Percentiles rank a stretch among this genome's conserved stretches.
Conservation (phyloP, 2,797 vertebrate genomes). For the Siniperca scherzeri region DNA sequence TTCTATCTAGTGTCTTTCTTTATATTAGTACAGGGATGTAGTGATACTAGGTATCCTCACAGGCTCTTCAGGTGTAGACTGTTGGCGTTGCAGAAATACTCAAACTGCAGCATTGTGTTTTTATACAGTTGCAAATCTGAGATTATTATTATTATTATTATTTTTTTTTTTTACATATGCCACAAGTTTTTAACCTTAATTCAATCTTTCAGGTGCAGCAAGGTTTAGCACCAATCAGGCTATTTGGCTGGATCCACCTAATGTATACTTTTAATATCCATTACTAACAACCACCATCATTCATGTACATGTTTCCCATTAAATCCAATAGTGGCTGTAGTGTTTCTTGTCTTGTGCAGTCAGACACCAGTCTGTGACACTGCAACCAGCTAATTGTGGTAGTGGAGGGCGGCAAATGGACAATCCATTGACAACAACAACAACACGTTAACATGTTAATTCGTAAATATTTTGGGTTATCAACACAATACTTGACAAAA, state of each 20-base stretch:
- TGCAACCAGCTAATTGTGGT: background rate
- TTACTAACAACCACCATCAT: background rate
- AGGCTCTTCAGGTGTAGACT: background rate
- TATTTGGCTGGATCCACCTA: background rate
- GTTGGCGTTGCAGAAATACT: background rate
- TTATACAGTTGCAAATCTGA: background rate
- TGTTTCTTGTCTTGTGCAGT: background rate
- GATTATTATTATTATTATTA: too few relatives aligned
- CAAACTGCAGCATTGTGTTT: background rate
- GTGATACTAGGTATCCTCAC: background rate
- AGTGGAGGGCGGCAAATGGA: background rate
- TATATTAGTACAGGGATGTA: slow-evolving; percentile 14
- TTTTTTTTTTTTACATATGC: background rate
- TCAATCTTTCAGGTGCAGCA: background rate
- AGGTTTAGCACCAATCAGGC: too few relatives aligned
- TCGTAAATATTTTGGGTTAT: background rate
- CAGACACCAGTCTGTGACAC: background rate
- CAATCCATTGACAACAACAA: background rate
- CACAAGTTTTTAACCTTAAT: background rate
- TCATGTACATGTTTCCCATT: background rate
- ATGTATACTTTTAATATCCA: background rate
- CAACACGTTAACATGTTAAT: background rate
- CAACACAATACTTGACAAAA: background rate
- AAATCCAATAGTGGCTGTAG: background rate
- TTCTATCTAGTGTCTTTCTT: background rate